Percentiles rank a stretch among this genome's conserved stretches.
phyloP scores from a whole-genome alignment of 2,888 invertebrate genomes.

The Leptarthrus brevirostris region DNA sequence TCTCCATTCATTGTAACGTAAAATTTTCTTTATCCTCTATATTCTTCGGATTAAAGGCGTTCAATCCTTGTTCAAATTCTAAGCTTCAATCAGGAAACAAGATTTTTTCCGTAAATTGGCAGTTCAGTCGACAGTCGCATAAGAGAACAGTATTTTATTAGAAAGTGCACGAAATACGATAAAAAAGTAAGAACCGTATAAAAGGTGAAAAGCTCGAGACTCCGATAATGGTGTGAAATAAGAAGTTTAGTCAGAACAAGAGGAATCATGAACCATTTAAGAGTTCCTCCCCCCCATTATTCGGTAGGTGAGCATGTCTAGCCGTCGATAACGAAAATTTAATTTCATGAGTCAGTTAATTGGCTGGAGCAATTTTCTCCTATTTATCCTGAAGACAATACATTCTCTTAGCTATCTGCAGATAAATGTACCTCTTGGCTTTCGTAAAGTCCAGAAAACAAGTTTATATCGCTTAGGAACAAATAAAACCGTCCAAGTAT shows the following conservation, averaged over 20 bases:
- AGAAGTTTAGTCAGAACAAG: background rate
- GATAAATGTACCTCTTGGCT: background rate
- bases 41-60: background rate
- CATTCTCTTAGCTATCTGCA: background rate
- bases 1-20: background rate
- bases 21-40: background rate
- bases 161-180: conserved; percentile 7
- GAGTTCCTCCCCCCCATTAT: background rate
- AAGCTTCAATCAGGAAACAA: conserved; percentile 1
- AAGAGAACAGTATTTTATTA: background rate
- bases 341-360: conserved; percentile 52
- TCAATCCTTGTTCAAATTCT: background rate
- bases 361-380: conserved; percentile 49
- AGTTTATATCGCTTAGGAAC: conserved; percentile 7
- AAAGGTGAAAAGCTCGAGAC: background rate
- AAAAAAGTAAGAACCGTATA: background rate
- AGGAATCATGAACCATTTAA: background rate
- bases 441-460: background rate
- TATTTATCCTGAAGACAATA: conserved; percentile 41
- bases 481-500: conserved; percentile 3
- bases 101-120: background rate
- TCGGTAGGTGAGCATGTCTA: conserved; percentile 33
- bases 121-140: background rate
- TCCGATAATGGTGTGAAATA: background rate
- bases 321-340: conserved; percentile 50